phyloP scores from a whole-genome alignment of 2,888 invertebrate genomes.

The Lysandra bellargus region DNA sequence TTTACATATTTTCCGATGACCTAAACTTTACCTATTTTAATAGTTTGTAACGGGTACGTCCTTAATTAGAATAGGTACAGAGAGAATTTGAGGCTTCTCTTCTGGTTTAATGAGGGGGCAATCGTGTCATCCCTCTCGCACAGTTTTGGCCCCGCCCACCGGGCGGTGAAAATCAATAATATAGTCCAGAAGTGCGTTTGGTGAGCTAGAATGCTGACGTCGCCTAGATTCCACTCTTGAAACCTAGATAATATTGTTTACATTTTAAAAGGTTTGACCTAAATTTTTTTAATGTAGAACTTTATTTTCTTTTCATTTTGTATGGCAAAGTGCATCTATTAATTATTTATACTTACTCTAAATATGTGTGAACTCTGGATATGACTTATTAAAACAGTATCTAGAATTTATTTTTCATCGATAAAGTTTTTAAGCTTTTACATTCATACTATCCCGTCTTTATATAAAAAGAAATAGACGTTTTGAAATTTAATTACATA shows the following conservation, averaged over 20 bases:
- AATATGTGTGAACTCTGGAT: too few species aligned
- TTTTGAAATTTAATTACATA: too few species aligned
- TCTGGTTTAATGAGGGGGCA: constrained; percentile 75
- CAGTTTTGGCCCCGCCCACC: constrained; percentile 74
- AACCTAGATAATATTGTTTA: not conserved
- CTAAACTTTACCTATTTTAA: constrained; percentile 71
- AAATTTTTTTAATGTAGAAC: not conserved
- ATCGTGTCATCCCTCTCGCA: constrained; percentile 78
- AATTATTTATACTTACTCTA: too few species aligned
- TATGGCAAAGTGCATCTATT: not conserved
- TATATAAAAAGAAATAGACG: too few species aligned
- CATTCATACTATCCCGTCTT: too few species aligned
- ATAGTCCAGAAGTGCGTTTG: constrained; percentile 77
- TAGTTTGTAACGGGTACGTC: constrained; percentile 78
- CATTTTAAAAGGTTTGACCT: not conserved
- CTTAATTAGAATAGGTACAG: constrained; percentile 75
- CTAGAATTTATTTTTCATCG: too few species aligned
- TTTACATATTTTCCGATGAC: constrained; percentile 30
- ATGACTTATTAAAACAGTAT: too few species aligned
- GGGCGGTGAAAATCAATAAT: constrained; percentile 79
- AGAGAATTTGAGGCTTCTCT: constrained; percentile 70
- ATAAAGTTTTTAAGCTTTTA: too few species aligned
- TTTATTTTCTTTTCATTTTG: not conserved
- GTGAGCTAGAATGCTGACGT: constrained; percentile 73
- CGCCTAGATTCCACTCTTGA: constrained; percentile 38